Percentiles rank a stretch among this genome's conserved stretches.
These are phyloP conservation scores for Tenthredo mesomela DNA, from an alignment of 2,888 invertebrate species.

Conservation along the genomic window DNA sequence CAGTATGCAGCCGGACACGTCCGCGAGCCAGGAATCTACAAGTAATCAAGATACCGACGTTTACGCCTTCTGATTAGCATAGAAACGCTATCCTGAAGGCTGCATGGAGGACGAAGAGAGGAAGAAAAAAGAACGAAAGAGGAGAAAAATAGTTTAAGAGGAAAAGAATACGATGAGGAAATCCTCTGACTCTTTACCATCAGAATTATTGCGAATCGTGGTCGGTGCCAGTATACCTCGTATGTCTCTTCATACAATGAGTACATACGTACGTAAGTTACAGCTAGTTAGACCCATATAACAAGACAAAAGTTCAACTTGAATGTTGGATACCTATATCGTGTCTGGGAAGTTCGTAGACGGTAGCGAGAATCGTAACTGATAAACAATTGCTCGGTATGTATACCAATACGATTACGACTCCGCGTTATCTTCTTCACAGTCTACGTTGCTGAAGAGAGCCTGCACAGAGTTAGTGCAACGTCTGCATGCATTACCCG, in stretches of 20 bases:
- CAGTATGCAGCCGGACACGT: background rate
- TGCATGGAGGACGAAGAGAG: slow-evolving; percentile 8
- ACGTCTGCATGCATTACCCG: slow-evolving; percentile 25
- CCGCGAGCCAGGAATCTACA: slow-evolving; percentile 34
- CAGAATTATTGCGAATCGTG: background rate
- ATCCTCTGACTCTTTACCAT: background rate
- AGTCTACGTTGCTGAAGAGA: background rate
- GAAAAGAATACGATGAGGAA: slow-evolving; percentile 24
- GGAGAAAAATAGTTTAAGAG: slow-evolving; percentile 19
- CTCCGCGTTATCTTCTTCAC: background rate
- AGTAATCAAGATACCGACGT: slow-evolving; percentile 52
- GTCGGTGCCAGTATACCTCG: background rate
- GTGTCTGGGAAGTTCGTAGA: slow-evolving; percentile 50
- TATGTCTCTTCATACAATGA: background rate
- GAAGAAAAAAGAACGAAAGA: background rate
- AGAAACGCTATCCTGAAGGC: slow-evolving; percentile 57
- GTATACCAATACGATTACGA: slow-evolving; percentile 13
- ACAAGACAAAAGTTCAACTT: background rate
- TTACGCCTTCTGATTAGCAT: slow-evolving; percentile 58
- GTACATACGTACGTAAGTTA: slow-evolving; percentile 36
- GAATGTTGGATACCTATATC: slow-evolving; percentile 7
- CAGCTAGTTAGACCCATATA: background rate
- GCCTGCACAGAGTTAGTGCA: background rate
- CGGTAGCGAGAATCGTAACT: slow-evolving; percentile 55
- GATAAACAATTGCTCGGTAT: slow-evolving; percentile 40